These are phyloP conservation scores for Phalacrocorax aristotelis DNA, from an alignment of 2,113 vertebrate species.

Conservation along the genomic window DNA sequence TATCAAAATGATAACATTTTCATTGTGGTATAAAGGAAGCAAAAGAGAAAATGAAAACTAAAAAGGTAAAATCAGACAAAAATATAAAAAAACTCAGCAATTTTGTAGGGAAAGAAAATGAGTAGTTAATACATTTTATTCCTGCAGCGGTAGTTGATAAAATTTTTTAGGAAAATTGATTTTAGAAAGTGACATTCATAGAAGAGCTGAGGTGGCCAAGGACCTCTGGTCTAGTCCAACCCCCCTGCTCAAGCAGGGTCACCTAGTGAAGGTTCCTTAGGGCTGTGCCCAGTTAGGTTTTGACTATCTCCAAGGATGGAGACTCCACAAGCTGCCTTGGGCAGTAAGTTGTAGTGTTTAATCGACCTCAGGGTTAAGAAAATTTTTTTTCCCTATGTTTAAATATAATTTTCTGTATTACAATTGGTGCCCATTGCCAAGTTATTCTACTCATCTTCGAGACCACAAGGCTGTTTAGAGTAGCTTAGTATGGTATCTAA, in stretches of 20 bases:
- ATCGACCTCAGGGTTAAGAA: neutral
- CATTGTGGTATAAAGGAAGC: neutral
- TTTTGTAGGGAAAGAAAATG: neutral
- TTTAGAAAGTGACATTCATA: neutral
- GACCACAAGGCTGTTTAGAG: neutral
- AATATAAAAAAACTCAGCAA: neutral
- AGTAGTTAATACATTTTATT: neutral
- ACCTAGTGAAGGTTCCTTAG: neutral
- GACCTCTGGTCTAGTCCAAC: neutral
- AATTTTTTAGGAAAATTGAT: neutral
- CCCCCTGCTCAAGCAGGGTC: neutral
- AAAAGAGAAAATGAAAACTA: neutral
- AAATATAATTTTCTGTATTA: neutral
- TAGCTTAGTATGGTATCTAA: neutral
- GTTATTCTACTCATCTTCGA: neutral
- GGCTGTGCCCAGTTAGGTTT: neutral
- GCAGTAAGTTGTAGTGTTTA: neutral
- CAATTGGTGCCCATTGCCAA: neutral
- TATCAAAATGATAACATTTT: neutral
- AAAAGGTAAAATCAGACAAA: neutral
- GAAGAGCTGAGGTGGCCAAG: neutral
- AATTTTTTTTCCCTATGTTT: neutral
- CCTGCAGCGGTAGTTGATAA: neutral
- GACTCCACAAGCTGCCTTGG: neutral
- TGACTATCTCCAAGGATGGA: neutral